Base-by-base conservation (phyloP, 1,140 invertebrate genomes). In the Drosophila sturtevanti region DNA sequence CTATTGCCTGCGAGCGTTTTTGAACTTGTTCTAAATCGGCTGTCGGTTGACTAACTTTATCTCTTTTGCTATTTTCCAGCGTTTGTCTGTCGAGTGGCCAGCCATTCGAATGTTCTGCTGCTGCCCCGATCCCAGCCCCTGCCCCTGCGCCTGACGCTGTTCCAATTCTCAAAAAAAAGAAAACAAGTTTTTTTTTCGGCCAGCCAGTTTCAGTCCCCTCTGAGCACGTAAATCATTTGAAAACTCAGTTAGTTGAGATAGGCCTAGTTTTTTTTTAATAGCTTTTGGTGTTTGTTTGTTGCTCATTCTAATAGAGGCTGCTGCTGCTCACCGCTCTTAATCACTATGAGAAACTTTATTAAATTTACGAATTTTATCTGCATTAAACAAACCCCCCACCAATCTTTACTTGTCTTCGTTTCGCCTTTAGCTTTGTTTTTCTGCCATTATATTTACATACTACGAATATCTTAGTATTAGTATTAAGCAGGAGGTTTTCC, bases 21-120 rank as follows among this genome's bases (percentile, higher is more conserved):
- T 85, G 81, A 85, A 77, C 77, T 85, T 78, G 78, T 81, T 78
- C 73, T 64, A 79, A 63, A 48, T 61, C 16, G 31, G 18, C 55
- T 44, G 51, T 21, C 62, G 27, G 22, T 14, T 34, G 38, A 22
- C 7, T 31, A 21, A 11, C 68, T 62, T 61, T 58, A 56, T 60
- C 55, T 58, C 11, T 66, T 38, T 48, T 21, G 41, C 16, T 16
- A 48, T 55, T 62, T 58, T 35, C 12, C 55, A 14, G 18, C 31
- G 2, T 72, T 74, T 63, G 55, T 21, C 56, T 31, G 27, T 31
- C 27, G 27, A 31, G 27, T 31, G 21, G 34, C 41, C 54, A 16
- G 55, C 54, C 27, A 55, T 66, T 77, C 73, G 35, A 77, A 41
- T 61, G 21, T 44, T 59, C 2, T 55, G 27, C 22, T 27, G 52